Evolutionary conservation across 1,140 invertebrate genomes (phyloP).

Genomic region (Aporrectodea caliginosa): DNA sequence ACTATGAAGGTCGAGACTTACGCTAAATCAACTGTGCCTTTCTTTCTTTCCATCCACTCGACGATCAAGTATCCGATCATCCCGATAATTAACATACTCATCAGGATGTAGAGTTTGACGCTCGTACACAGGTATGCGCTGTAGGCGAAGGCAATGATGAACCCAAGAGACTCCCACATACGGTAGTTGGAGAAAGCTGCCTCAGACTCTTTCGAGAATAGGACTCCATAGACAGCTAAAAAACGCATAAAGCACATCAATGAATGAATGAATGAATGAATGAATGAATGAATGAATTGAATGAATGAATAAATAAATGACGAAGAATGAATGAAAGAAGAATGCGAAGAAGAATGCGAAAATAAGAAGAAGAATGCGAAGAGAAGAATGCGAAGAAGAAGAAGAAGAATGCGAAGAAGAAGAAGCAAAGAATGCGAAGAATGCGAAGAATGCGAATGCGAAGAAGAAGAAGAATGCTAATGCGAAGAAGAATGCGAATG

Average conservation of each 20-base stretch:
- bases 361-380: too few relatives aligned
- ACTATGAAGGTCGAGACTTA: neutral
- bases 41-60: neutral
- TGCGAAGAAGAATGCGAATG: too few relatives aligned
- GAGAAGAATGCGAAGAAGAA: too few relatives aligned
- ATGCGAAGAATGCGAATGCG: too few relatives aligned
- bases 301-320: too few relatives aligned
- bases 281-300: too few relatives aligned
- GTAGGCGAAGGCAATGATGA: slow-evolving; percentile 40
- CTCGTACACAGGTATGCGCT: slow-evolving; percentile 40
- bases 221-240: slow-evolving; percentile 40
- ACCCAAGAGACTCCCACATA: slow-evolving; percentile 39
- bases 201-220: slow-evolving; percentile 39
- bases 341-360: too few relatives aligned
- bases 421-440: too few relatives aligned
- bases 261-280: too few relatives aligned
- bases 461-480: too few relatives aligned
- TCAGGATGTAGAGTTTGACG: slow-evolving; percentile 41
- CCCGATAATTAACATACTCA: slow-evolving; percentile 18
- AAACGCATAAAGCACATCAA: slow-evolving; percentile 14
- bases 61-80: neutral
- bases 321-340: too few relatives aligned
- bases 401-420: too few relatives aligned
- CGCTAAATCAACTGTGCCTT: neutral
- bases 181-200: slow-evolving; percentile 44